phyloP scores from a whole-genome alignment of 2,113 vertebrate genomes.

The Etheostoma spectabile region DNA sequence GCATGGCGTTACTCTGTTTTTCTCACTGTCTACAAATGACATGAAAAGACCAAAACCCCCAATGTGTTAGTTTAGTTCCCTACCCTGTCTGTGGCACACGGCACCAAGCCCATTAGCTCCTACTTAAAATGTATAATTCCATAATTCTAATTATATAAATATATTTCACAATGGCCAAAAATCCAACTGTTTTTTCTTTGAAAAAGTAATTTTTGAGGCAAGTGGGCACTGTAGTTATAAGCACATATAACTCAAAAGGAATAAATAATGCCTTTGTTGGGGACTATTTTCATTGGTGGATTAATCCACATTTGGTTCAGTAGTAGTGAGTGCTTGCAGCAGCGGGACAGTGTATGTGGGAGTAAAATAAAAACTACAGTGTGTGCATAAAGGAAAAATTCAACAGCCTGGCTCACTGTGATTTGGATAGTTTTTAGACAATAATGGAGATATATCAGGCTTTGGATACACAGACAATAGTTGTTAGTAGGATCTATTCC shows the following conservation, averaged over 20 bases:
- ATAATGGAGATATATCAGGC: neutral
- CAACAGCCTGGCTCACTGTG: neutral
- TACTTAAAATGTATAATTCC: neutral
- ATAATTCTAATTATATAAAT: no score
- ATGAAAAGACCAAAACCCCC: neutral
- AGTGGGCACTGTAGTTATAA: no score
- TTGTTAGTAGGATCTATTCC: neutral
- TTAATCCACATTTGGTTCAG: no score
- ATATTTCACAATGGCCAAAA: neutral
- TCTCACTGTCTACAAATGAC: neutral
- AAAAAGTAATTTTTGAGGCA: neutral
- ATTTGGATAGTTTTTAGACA: neutral
- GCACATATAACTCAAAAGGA: no score
- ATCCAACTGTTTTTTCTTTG: neutral
- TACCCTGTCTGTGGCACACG: neutral
- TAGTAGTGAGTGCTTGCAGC: no score
- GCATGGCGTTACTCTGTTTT: neutral
- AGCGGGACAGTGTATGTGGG: no score
- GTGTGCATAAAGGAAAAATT: no score
- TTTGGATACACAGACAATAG: fast-evolving
- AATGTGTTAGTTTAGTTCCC: neutral
- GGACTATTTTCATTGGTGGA: no score
- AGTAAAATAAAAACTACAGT: no score
- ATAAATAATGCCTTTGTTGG: no score
- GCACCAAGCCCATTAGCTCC: neutral